Percentiles rank a stretch among this genome's conserved stretches.
Conservation (phyloP, 2,888 invertebrate genomes). For the Hofmannophila pseudospretella region DNA sequence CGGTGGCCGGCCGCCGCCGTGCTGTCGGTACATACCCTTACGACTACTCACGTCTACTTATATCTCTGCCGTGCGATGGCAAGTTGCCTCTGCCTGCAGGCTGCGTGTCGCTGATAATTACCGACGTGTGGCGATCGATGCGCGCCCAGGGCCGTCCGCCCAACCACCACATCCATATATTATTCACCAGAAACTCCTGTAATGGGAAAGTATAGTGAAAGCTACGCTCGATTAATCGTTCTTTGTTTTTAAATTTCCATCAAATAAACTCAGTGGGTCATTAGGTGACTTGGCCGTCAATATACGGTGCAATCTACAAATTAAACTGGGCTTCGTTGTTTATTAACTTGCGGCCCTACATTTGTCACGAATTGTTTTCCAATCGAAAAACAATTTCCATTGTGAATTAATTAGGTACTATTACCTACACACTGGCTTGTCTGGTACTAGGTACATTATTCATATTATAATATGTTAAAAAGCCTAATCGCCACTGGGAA, state of each 20-base stretch:
- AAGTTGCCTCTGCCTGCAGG: constrained; percentile 4
- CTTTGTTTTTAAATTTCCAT: constrained; percentile 46
- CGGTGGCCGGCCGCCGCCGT: constrained; percentile 18
- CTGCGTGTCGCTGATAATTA: constrained; percentile 33
- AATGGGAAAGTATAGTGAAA: constrained; percentile 54
- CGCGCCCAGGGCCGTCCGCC: constrained; percentile 36
- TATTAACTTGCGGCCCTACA: background rate
- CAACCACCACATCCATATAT: constrained; percentile 44
- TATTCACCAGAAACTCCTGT: constrained; percentile 50
- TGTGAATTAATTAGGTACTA: too few relatives aligned
- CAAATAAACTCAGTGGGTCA: constrained; percentile 24
- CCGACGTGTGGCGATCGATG: constrained; percentile 40
- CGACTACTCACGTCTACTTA: too few relatives aligned
- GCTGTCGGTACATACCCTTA: constrained; percentile 12
- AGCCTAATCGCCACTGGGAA: too few relatives aligned
- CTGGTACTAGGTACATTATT: too few relatives aligned
- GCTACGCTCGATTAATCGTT: constrained; percentile 54
- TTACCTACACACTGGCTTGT: too few relatives aligned
- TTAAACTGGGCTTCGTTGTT: background rate
- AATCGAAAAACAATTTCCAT: too few relatives aligned
- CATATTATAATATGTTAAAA: too few relatives aligned
- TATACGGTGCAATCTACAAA: constrained; percentile 10
- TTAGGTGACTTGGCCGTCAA: constrained; percentile 15
- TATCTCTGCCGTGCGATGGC: constrained; percentile 1
- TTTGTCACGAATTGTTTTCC: too few relatives aligned